These are phyloP conservation scores for Sparus aurata DNA, from an alignment of 2,797 vertebrate genomes.

Conservation along the genomic window DNA sequence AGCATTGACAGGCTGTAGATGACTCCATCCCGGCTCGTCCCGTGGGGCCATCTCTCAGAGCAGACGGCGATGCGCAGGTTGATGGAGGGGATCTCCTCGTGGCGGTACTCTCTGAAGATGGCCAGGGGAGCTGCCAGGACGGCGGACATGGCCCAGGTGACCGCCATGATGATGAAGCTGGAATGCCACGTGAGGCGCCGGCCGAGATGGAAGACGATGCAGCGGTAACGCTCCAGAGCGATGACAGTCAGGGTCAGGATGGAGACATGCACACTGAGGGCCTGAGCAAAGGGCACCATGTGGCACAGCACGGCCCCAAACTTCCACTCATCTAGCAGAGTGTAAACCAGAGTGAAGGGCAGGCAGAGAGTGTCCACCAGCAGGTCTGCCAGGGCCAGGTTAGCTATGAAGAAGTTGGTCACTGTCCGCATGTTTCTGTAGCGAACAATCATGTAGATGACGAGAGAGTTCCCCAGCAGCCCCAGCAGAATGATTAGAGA, in stretches of 20 bases:
- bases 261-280: conserved; percentile 93
- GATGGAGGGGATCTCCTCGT: conserved; percentile 91
- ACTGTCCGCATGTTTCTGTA: conserved; percentile 95
- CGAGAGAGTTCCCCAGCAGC: conserved; percentile 90
- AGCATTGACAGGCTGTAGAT: conserved; percentile 95
- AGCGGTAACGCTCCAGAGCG: conserved; percentile 93
- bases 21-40: conserved; percentile 89
- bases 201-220: conserved; percentile 93
- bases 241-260: conserved; percentile 93
- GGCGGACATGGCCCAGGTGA: conserved; percentile 90
- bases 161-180: conserved; percentile 90
- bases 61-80: conserved; percentile 92
- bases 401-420: conserved; percentile 96
- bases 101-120: conserved; percentile 93
- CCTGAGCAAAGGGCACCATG: conserved; percentile 93
- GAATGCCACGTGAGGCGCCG: conserved; percentile 89
- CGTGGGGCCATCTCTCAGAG: conserved; percentile 93
- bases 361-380: conserved; percentile 93
- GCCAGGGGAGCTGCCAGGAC: conserved; percentile 91
- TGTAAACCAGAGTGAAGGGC: conserved; percentile 94
- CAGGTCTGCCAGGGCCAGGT: conserved; percentile 93
- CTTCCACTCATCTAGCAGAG: conserved; percentile 93
- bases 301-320: conserved; percentile 93
- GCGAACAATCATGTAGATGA: conserved; percentile 93
- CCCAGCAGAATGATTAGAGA: conserved; percentile 93